These are phyloP conservation scores for Trogon melanurus DNA, from an alignment of 2,113 vertebrate genomes.

Conservation along the genomic window DNA sequence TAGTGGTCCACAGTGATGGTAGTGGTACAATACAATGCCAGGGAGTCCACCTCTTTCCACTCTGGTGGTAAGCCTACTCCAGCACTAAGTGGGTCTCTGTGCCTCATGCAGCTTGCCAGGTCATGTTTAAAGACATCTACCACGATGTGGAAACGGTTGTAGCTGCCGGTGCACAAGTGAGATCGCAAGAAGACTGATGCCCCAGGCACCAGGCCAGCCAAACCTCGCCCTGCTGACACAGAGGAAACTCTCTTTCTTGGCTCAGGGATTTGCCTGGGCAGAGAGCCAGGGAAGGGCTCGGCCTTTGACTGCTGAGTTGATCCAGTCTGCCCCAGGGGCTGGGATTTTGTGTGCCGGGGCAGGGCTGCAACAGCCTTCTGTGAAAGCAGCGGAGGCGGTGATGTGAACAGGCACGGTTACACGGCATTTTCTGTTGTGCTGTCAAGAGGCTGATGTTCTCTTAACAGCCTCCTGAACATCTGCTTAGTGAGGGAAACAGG, in stretches of 20 bases:
- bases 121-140: background rate
- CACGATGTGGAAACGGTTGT: background rate
- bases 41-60: background rate
- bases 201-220: background rate
- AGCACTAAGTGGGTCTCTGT: background rate
- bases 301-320: background rate
- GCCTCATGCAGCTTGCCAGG: background rate
- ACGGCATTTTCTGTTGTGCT: background rate
- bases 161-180: background rate
- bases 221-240: background rate
- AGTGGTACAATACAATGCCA: accelerated
- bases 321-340: background rate
- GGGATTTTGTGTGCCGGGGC: background rate
- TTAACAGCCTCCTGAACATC: constrained; percentile 5
- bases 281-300: background rate
- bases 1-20: background rate
- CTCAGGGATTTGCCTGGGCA: background rate
- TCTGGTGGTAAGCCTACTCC: background rate
- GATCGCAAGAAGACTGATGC: background rate
- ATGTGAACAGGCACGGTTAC: background rate
- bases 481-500: constrained; percentile 33
- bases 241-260: background rate
- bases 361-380: background rate
- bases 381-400: background rate
- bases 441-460: constrained; percentile 7